Evolutionary conservation across 2,888 invertebrate species (phyloP).

Genomic region (Athrips mouffetella): DNA sequence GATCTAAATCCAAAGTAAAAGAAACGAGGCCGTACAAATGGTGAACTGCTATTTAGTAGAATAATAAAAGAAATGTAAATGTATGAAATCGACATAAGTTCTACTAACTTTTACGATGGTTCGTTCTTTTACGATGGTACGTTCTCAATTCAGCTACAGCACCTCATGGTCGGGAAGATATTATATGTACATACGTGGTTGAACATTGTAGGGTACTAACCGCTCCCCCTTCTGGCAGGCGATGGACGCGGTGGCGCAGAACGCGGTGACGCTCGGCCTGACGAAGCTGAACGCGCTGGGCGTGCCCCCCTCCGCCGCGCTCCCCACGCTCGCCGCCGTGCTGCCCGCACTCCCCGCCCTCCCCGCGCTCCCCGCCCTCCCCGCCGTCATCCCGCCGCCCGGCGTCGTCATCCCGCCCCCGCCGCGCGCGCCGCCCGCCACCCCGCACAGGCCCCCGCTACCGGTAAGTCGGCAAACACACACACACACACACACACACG

Average conservation of each 20-base stretch:
- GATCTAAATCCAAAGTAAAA: too few species aligned
- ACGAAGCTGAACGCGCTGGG: constrained; percentile 56
- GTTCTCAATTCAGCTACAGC: background rate
- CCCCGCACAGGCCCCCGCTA: constrained; percentile 31
- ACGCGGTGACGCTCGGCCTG: constrained; percentile 85
- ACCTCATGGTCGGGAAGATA: background rate
- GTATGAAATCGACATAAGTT: too few species aligned
- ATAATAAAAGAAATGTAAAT: too few species aligned
- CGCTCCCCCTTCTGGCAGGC: constrained; percentile 81
- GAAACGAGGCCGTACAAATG: too few species aligned
- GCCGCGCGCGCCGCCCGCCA: constrained; percentile 69
- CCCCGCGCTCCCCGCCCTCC: constrained; percentile 73
- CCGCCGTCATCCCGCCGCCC: constrained; percentile 53
- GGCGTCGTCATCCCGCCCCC: constrained; percentile 51
- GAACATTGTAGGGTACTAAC: too few species aligned
- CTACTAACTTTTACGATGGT: too few species aligned
- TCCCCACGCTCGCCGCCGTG: constrained; percentile 54
- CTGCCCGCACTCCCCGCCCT: constrained; percentile 68
- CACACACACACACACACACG: too few species aligned
- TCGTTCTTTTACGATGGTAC: too few species aligned
- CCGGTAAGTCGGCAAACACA: too few species aligned
- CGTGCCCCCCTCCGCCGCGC: constrained; percentile 48
- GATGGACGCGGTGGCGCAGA: constrained; percentile 95
- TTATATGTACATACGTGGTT: background rate
- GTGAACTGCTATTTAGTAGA: too few species aligned